These are phyloP conservation scores for Orthonevra nobilis DNA, from an alignment of 2,888 invertebrate species.

Conservation along the genomic window DNA sequence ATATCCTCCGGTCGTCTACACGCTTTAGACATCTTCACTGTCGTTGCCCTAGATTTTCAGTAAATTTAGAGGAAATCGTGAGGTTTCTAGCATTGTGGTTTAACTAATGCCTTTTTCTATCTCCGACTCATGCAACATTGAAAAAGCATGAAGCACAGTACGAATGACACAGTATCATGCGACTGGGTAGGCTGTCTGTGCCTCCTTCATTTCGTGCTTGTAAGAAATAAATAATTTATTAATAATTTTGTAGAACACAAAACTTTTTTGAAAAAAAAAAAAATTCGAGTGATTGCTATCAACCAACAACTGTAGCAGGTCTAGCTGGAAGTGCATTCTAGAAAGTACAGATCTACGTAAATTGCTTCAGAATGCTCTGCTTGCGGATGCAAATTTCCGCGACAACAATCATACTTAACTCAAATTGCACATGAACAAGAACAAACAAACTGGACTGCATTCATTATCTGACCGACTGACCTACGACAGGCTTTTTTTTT, in stretches of 20 bases:
- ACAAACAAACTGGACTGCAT: too few species aligned
- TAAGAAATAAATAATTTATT: neutral
- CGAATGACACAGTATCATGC: too few species aligned
- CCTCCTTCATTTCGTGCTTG: neutral
- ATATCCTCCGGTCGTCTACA: conserved; percentile 1
- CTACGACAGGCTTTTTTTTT: too few species aligned
- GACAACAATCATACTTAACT: too few species aligned
- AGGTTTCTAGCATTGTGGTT: conserved; percentile 16
- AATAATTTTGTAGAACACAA: conserved; percentile 6
- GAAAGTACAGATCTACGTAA: too few species aligned
- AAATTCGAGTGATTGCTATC: too few species aligned
- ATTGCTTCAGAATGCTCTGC: too few species aligned
- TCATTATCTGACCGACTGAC: too few species aligned
- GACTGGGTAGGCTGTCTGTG: neutral
- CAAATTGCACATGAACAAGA: too few species aligned
- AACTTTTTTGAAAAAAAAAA: neutral
- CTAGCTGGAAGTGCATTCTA: too few species aligned
- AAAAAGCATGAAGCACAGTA: neutral
- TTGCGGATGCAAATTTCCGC: too few species aligned
- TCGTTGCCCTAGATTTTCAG: conserved; percentile 17
- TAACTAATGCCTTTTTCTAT: conserved; percentile 9
- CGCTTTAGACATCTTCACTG: conserved; percentile 14
- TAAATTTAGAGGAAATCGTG: conserved; percentile 20
- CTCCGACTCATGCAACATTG: conserved; percentile 8
- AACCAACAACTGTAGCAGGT: too few species aligned